Conservation (phyloP, 1,140 invertebrate genomes). For the Scaptomyza hsui region DNA sequence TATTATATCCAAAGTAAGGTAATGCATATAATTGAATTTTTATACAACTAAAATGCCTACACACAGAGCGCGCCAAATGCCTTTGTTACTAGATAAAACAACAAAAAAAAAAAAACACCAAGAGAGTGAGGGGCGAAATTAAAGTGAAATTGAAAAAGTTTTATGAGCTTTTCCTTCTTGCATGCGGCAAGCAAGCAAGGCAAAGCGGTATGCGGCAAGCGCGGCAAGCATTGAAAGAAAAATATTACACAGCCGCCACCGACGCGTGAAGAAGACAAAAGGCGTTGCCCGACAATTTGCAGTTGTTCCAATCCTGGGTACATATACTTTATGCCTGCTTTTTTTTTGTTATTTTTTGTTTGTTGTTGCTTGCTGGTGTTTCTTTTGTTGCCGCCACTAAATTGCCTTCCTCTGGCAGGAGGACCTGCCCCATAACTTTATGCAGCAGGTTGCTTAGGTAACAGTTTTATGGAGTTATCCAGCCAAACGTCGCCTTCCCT, state of each 20-base stretch:
- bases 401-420: conserved; percentile 61
- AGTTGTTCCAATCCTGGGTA: conserved; percentile 22
- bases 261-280: conserved; percentile 78
- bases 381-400: conserved; percentile 43
- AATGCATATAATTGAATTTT: conserved; percentile 83
- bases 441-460: conserved; percentile 81
- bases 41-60: conserved; percentile 72
- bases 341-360: conserved; percentile 4
- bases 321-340: background rate
- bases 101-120: conserved; percentile 41
- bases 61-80: conserved; percentile 49
- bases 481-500: conserved; percentile 14
- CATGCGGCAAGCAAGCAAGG: no score
- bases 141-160: conserved; percentile 84
- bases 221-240: conserved; percentile 61
- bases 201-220: conserved; percentile 11
- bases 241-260: conserved; percentile 73
- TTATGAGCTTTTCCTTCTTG: conserved; percentile 74
- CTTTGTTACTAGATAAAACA: conserved; percentile 70
- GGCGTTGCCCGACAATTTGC: conserved; percentile 41
- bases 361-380: conserved; percentile 20
- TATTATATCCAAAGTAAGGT: conserved; percentile 47
- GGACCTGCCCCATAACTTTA: conserved; percentile 58
- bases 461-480: conserved; percentile 79
- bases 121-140: conserved; percentile 55